Conservation (phyloP, 2,113 vertebrate genomes). For the Crotalus viridis region DNA sequence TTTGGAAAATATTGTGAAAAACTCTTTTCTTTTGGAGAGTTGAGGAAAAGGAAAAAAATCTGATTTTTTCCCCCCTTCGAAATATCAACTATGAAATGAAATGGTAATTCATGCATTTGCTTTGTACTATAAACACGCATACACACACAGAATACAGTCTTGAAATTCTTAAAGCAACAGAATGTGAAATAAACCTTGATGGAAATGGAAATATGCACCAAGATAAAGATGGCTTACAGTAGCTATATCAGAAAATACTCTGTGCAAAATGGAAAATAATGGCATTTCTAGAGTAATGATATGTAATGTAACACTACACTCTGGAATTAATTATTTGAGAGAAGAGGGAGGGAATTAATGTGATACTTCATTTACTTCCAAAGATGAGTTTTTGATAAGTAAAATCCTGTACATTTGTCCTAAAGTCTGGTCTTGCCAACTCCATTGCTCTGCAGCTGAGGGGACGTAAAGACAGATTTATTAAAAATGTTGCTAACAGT, state of each 20-base stretch:
- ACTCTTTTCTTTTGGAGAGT: background rate
- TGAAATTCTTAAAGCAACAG: background rate
- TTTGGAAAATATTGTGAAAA: background rate
- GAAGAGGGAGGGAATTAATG: background rate
- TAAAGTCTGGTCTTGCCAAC: background rate
- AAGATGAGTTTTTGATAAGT: background rate
- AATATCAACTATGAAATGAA: background rate
- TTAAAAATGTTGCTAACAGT: background rate
- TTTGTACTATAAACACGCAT: background rate
- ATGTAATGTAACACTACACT: background rate
- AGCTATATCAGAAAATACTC: background rate
- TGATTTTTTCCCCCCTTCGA: background rate
- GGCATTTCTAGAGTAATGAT: background rate
- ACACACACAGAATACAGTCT: background rate
- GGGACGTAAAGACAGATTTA: background rate
- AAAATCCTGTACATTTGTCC: background rate
- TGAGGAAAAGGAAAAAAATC: background rate
- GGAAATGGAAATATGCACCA: background rate
- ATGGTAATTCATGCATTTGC: background rate
- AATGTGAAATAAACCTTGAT: background rate
- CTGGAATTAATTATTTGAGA: background rate
- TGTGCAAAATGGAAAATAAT: background rate
- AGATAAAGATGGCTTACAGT: background rate
- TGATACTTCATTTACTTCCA: background rate
- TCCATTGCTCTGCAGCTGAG: background rate